phyloP scores from a whole-genome alignment of 1,140 invertebrate species.

The Ostrea denselamellosa region DNA sequence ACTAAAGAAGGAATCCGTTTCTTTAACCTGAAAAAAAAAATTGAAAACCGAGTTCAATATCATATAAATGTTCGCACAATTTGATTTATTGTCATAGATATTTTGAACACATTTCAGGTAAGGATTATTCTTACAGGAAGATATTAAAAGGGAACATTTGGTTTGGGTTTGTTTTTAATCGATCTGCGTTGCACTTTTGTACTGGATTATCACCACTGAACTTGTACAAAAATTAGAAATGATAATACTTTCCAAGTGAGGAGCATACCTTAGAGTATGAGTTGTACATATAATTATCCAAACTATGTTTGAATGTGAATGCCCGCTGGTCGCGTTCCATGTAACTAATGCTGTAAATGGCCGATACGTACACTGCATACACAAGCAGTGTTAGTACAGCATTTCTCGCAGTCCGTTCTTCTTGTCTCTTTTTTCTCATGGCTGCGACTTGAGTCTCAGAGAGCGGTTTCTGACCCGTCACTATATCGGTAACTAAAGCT shows the following conservation, averaged over 20 bases:
- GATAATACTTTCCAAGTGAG: not conserved
- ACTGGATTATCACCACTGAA: not conserved
- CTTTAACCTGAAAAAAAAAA: not conserved
- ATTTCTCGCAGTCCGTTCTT: conserved; percentile 38
- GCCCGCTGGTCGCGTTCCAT: conserved; percentile 52
- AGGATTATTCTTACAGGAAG: too few relatives aligned
- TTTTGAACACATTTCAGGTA: not conserved
- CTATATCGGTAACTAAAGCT: conserved; percentile 25
- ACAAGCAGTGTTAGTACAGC: conserved; percentile 48
- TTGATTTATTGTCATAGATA: not conserved
- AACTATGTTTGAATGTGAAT: conserved; percentile 45
- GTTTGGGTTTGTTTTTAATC: not conserved
- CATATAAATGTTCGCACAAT: not conserved
- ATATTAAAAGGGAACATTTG: not conserved
- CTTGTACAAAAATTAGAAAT: not conserved
- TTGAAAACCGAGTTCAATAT: not conserved
- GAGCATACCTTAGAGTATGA: not conserved
- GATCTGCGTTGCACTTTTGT: not conserved
- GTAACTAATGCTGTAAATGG: conserved; percentile 53
- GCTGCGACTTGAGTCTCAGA: not conserved
- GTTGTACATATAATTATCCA: conserved; percentile 45
- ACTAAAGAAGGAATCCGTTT: not conserved
- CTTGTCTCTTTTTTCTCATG: conserved; percentile 30
- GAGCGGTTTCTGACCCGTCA: conserved; percentile 9
- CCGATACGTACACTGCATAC: conserved; percentile 45